Evolutionary conservation across 2,797 vertebrate species (phyloP), one percentile per base, ranked within the genome.

Genomic region (Pogonophryne albipinna): DNA sequence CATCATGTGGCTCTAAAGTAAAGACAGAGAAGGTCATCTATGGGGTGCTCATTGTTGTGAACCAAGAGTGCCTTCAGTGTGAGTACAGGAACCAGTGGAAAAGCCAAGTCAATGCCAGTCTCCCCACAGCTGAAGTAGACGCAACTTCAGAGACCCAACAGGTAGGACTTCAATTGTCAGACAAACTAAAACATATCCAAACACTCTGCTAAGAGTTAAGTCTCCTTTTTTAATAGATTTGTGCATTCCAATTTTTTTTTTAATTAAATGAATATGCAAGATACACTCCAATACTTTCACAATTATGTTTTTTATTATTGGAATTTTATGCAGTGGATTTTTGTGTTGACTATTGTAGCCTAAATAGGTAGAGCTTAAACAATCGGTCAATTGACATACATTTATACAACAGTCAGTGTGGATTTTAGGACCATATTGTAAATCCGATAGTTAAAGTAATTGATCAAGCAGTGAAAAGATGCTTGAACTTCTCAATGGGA

Each of bases 61-160:
- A 51, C 61, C 75, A 78, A 11, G 66, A 31, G 49, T 78, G 74
- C 44, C 56, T 66, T 13, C 45, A 52, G 56, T 75, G 80, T 57
- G 66, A 67, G 5, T 80, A 63, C 57, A 56, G 41, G 17, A 47
- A 67, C 46, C 56, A 67, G 2, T 67, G 61, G 62, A 80, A 76
- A n/a, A 71, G 45, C 45, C 76, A 78, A 64, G 57, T 42, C 23
- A 47, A 63, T 19, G 51, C 76, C 7, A 31, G 44, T 9, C 23
- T 53, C 66, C 34, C 69, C 1, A 11, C 61, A 19, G 5, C 63
- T 47, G 51, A 47, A 46, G 62, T 27, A 9, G 51, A 44, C 8
- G n/a, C 31, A 16, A 74, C 38, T 58, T 20, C 45, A 63, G 16
- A 66, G 71, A 38, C 7, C 46, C 62, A 75, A 44, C 78, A 61